Evolutionary conservation across 2,113 vertebrate species (phyloP), one percentile per base, ranked within the genome.

Genomic region (Stomatorhinus ivindoensis): DNA sequence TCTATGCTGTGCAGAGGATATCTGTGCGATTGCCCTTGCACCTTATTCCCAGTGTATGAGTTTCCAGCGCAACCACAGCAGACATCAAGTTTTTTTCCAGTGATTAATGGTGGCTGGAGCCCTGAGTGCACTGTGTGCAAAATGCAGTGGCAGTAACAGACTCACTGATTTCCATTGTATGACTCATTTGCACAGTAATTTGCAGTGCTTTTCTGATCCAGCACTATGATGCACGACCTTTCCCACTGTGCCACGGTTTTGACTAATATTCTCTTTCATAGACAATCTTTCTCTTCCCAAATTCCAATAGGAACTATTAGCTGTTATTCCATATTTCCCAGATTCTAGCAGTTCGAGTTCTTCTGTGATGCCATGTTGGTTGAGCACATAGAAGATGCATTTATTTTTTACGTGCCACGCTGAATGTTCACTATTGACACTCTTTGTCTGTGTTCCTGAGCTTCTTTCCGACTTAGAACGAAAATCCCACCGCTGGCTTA

Each of bases 201-300:
- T 19, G 24, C 88, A 89, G 13, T n/a, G 17, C 8, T 53, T 17
- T 73, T 13, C 39, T 9, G 46, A 55, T 11, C 46, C 55, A 69
- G 13, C 24, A 5, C 55, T 15, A n/a, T 42, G 24, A n/a, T 42
- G 3, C 19, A 65, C 11, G 53, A 1, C 17, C 42, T 76, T 58
- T 73, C 7, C 11, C 1, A 3, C 58, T 11, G 24, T 87, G 42
- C 55, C 47, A 51, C 13, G 9, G 21, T 53, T 24, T 91, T 53
- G 69, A 27, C 46, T 35, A n/a, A 84, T 44, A 58, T 76, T 91
- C 9, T 89, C 48, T 42, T 87, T 89, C 31, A 61, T 85, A 65
- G 44, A 15, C 89, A 88, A 55, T 46, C 58, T 87, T 55, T 90
- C 85, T 55, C 9, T 69, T 91, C 85, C 44, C 4, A 21, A 53